Percentiles rank a stretch among this genome's conserved stretches.
These are phyloP conservation scores for Amblyopsis rosae DNA, from an alignment of 2,113 vertebrate species.

Conservation along the genomic window DNA sequence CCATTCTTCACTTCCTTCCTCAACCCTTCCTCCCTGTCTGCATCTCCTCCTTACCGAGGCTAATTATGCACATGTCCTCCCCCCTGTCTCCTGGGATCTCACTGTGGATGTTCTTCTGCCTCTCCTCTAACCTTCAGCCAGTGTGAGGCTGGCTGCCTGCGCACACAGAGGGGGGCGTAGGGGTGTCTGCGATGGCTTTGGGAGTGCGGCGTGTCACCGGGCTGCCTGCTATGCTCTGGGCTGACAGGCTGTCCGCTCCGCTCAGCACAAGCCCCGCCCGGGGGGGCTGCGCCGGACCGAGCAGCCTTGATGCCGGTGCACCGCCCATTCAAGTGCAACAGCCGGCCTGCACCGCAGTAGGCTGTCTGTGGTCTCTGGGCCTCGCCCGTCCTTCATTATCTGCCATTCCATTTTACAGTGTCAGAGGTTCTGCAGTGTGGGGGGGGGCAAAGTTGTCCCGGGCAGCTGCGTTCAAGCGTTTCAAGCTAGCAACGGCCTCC, in stretches of 20 bases:
- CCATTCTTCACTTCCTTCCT: constrained; percentile 9
- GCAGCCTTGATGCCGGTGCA: constrained; percentile 8
- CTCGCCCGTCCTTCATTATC: background rate
- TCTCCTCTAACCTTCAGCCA: constrained; percentile 63
- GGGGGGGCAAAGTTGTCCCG: background rate
- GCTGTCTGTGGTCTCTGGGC: background rate
- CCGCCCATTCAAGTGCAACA: constrained; percentile 21
- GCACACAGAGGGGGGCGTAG: background rate
- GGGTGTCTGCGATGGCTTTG: constrained; percentile 16
- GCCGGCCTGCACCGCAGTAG: constrained; percentile 2
- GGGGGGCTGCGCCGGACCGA: background rate
- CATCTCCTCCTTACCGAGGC: constrained; percentile 44
- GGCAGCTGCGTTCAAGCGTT: background rate
- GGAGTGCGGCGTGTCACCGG: constrained; percentile 51
- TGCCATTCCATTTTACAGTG: constrained; percentile 12
- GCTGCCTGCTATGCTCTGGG: constrained; percentile 39
- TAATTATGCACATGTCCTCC: constrained; percentile 69
- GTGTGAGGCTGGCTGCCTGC: constrained; percentile 22
- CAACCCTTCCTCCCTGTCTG: background rate
- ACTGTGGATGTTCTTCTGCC: constrained; percentile 28
- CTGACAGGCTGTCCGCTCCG: constrained; percentile 2
- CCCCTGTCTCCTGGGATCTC: constrained; percentile 57
- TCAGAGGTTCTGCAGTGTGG: background rate
- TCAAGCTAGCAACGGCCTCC: no score
- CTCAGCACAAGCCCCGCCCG: background rate